Conservation (phyloP, 2,113 vertebrate species). For the Pholis gunnellus region DNA sequence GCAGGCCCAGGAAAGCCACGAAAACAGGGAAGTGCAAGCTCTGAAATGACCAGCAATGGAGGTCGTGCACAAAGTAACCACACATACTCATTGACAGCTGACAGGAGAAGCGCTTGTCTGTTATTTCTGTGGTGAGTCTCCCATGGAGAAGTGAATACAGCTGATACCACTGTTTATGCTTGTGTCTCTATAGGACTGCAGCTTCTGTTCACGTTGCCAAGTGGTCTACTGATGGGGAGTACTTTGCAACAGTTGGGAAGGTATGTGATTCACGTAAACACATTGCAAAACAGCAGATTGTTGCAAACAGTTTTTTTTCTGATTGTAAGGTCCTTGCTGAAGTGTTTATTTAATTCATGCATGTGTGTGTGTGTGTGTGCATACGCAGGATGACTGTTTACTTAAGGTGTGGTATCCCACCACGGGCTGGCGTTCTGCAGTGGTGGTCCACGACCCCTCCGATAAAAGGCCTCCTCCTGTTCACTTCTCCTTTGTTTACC, state of each 20-base stretch:
- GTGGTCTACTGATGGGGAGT: constrained; percentile 99
- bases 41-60: constrained; percentile 8
- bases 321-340: neutral
- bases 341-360: neutral
- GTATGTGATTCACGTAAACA: constrained; percentile 74
- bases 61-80: neutral
- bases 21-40: constrained; percentile 41
- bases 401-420: constrained; percentile 98
- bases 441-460: constrained; percentile 90
- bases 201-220: constrained; percentile 94
- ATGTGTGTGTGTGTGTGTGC: constrained; percentile 22
- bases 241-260: constrained; percentile 97
- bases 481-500: constrained; percentile 95
- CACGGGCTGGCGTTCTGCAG: constrained; percentile 95
- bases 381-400: constrained; percentile 94
- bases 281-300: neutral
- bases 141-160: constrained; percentile 53
- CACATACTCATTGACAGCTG: constrained; percentile 9
- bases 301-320: neutral
- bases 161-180: constrained; percentile 32
- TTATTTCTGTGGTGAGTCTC: neutral
- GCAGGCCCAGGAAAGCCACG: neutral
- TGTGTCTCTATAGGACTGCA: constrained; percentile 87
- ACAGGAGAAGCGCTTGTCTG: neutral
- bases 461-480: constrained; percentile 86